A percentile compares a stretch with the other conserved stretches of the same genome.
phyloP scores from a whole-genome alignment of 1,140 invertebrate species.

The Pissodes strobi region DNA sequence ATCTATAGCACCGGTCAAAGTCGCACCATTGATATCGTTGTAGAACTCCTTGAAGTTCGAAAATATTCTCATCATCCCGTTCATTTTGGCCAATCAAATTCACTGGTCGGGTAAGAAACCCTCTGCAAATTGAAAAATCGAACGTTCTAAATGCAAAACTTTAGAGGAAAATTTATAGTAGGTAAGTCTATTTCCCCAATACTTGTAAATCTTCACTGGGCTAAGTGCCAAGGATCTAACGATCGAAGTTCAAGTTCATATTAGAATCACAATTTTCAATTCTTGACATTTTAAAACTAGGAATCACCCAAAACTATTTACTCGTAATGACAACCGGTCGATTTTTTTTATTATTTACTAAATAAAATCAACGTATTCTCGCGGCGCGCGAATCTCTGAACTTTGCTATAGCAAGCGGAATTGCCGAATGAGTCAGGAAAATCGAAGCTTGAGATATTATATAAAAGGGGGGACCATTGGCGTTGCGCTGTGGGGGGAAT shows the following conservation, averaged over 20 bases:
- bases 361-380: too few relatives aligned
- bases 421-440: slow-evolving; percentile 23
- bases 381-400: too few relatives aligned
- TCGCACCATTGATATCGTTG: slow-evolving; percentile 97
- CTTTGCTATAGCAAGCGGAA: slow-evolving; percentile 3
- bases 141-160: too few relatives aligned
- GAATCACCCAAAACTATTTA: neutral
- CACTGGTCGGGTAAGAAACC: too few relatives aligned
- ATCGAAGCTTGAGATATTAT: slow-evolving; percentile 8
- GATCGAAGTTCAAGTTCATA: neutral
- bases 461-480: neutral
- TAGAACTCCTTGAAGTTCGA: slow-evolving; percentile 95
- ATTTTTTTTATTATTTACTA: too few relatives aligned
- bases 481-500: neutral
- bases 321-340: neutral
- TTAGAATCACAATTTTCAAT: neutral
- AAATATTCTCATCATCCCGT: slow-evolving; percentile 51
- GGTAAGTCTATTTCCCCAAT: neutral
- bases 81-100: too few relatives aligned
- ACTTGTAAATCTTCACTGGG: neutral
- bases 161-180: neutral
- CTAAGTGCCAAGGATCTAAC: neutral
- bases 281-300: neutral
- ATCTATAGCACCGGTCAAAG: slow-evolving; percentile 97
- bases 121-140: too few relatives aligned